Evolutionary conservation across 2,888 invertebrate species (phyloP).

Genomic region (Timema podura): DNA sequence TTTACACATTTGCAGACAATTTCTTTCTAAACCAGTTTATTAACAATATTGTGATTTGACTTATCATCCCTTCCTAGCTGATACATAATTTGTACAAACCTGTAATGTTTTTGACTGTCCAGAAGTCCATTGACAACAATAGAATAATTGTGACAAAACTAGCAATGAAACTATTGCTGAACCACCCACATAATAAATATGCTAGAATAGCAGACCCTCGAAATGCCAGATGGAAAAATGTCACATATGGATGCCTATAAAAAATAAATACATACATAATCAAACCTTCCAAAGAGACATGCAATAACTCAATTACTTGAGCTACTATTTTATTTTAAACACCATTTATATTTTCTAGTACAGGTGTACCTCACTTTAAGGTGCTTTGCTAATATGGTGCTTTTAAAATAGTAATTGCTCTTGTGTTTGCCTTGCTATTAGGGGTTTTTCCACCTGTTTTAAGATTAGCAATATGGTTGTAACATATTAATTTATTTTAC

Average conservation of each 20-base stretch:
- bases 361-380: no score
- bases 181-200: conserved; percentile 87
- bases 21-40: no score
- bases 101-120: conserved; percentile 97
- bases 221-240: conserved; percentile 87
- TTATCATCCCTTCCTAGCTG: neutral
- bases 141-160: conserved; percentile 89
- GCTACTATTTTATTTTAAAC: conserved; percentile 23
- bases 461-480: no score
- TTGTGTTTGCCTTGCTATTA: neutral
- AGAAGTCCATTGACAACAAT: conserved; percentile 94
- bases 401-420: neutral
- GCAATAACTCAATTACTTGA: conserved; percentile 15
- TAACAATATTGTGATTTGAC: neutral
- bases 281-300: conserved; percentile 8
- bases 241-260: conserved; percentile 87
- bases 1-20: no score
- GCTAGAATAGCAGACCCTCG: conserved; percentile 75
- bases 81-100: conserved; percentile 40
- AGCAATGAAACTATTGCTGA: conserved; percentile 90
- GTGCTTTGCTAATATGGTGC: no score
- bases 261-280: conserved; percentile 26
- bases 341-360: neutral
- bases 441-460: no score
- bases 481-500: no score